Evolutionary conservation across 1,140 invertebrate genomes (phyloP), one percentile per base, ranked within the genome.

Genomic region (Camponotus vicinus): DNA sequence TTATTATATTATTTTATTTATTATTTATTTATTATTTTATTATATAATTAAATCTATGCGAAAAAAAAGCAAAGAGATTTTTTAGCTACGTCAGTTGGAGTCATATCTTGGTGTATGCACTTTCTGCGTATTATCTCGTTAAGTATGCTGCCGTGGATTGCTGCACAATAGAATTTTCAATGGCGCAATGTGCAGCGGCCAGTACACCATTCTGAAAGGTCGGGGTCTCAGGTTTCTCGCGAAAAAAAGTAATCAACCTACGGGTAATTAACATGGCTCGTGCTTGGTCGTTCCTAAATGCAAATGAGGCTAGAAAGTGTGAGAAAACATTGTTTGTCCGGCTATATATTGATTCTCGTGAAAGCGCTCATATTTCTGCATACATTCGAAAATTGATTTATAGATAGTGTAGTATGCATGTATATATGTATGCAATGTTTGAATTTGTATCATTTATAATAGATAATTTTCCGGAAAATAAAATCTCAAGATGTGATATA

Each of bases 121-220:
- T 64, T 75, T 49, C 69, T 79, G 45, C 7, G 86, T 75, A 80
- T 88, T 40, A 57, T 49, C 55, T 80, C 40, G 61, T 89, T 86
- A 89, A 42, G 32, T 66, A 18, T 40, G 63, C 3, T 78, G n/a
- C 27, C 67, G n/a, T 78, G 21, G 45, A 57, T 37, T 75, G 55
- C 11, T 37, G 15, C 37, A 76, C 61, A 64, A 85, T 86, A 89
- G 87, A 88, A 89, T 88, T 88, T 86, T 89, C 61, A 64, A 88
- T 80, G 59, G 15, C 55, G 69, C 49, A 57, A 75, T 1, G 59
- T 77, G n/a, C 57, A 32, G 67, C 49, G 67, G 52, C 66, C 21
- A 75, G 52, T 61, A 21, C 5, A 34, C 40, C 7, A 37, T 69
- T 85, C 83, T 66, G 18, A 85, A 84, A 76, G 42, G 13, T 59